phyloP scores from a whole-genome alignment of 2,888 invertebrate genomes.

The Odontocolon sp. region DNA sequence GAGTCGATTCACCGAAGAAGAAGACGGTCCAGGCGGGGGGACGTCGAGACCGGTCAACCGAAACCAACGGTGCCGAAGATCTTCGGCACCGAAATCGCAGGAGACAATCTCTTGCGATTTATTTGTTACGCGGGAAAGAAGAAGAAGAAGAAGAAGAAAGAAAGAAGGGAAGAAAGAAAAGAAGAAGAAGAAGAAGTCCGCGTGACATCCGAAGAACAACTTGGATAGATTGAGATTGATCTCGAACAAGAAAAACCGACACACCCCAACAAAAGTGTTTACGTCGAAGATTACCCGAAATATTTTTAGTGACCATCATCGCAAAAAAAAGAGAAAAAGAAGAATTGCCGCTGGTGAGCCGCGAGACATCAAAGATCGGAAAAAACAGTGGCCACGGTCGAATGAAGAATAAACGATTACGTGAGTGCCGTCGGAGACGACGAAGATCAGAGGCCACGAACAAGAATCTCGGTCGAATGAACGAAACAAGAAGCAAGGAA shows the following conservation, averaged over 20 bases:
- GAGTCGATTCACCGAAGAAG: slow-evolving; percentile 36
- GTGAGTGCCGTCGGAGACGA: slow-evolving; percentile 54
- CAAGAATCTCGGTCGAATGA: slow-evolving; percentile 42
- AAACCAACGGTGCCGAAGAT: background rate
- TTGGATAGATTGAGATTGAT: background rate
- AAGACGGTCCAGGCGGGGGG: slow-evolving; percentile 52
- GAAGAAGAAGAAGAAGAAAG: too few species aligned
- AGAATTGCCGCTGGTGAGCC: background rate
- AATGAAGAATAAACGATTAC: slow-evolving; percentile 60
- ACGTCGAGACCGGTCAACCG: slow-evolving; percentile 53
- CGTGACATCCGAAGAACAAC: background rate
- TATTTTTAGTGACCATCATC: slow-evolving; percentile 23
- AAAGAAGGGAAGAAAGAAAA: too few species aligned
- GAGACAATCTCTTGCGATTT: background rate
- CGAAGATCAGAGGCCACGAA: slow-evolving; percentile 24
- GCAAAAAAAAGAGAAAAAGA: background rate
- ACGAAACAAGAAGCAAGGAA: slow-evolving; percentile 20
- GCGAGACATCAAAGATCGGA: background rate
- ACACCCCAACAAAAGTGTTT: background rate
- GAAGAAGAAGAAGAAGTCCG: background rate
- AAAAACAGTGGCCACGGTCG: slow-evolving; percentile 13
- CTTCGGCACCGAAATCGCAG: background rate
- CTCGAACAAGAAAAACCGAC: background rate
- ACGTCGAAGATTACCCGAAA: background rate
- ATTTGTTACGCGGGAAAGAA: slow-evolving; percentile 21